phyloP scores from a whole-genome alignment of 1,140 invertebrate species.

The Drosophila nasuta region DNA sequence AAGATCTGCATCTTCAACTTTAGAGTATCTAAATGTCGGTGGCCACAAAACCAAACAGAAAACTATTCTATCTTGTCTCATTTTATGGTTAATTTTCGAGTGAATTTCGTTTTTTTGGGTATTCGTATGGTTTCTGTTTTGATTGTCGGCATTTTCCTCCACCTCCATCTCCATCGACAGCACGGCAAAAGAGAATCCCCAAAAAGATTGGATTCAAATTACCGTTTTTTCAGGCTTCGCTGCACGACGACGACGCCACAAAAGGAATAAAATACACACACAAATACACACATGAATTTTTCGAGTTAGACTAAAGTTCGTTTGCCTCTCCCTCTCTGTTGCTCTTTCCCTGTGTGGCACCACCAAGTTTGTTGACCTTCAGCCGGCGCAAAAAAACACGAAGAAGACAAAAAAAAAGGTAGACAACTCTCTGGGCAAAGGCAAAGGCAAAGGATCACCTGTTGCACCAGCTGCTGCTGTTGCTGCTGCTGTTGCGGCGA shows the following conservation, averaged over 20 bases:
- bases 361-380: constrained; percentile 81
- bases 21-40: constrained; percentile 19
- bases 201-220: constrained; percentile 79
- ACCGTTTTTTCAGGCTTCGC: constrained; percentile 76
- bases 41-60: neutral
- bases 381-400: constrained; percentile 52
- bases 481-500: constrained; percentile 29
- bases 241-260: constrained; percentile 53
- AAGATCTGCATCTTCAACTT: neutral
- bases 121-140: constrained; percentile 78
- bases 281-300: constrained; percentile 32
- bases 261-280: constrained; percentile 48
- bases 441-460: constrained; percentile 67
- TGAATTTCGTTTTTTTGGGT: constrained; percentile 45
- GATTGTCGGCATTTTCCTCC: constrained; percentile 65
- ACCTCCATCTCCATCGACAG: constrained; percentile 7
- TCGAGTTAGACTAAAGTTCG: constrained; percentile 53
- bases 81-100: constrained; percentile 62
- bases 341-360: constrained; percentile 38
- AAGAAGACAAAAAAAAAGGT: constrained; percentile 22
- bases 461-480: constrained; percentile 71
- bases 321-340: constrained; percentile 54
- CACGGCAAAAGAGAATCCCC: constrained; percentile 59
- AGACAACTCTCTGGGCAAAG: constrained; percentile 11
- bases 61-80: constrained; percentile 32